Base-by-base conservation (phyloP, 2,113 vertebrate species). In the Prunella fulvescens region DNA sequence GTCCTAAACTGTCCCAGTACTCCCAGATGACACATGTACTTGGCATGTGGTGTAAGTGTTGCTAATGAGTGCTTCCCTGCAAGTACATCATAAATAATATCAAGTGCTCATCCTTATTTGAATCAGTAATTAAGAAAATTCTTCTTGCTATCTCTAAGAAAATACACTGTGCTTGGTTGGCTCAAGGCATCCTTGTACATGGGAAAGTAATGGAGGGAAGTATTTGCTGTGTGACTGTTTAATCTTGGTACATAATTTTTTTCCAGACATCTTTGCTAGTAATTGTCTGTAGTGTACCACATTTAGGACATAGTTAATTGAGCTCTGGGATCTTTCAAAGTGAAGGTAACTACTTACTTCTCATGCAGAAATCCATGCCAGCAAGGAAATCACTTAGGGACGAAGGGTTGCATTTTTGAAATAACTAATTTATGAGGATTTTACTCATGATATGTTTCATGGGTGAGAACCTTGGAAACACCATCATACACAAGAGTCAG, bases 401-500 rank as follows among this genome's bases (percentile, higher is more conserved):
- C 28, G 51, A 74, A 91, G 53, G 23, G 12, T 44, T 58, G 26
- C 22, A 10, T 61, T 91, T 81, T 40, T 60, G 7, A 83, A 76
- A 31, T 51, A 26, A 47, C 23, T 69, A 0, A 39, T 58, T 82
- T 50, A 24, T 54, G 53, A 78, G 12, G 9, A 19, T 42, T 69
- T 57, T 60, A 11, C 13, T 40, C 5, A 3, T 7, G 6, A 19
- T 53, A 10, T 0, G 0, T 79, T 91, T 87, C 39, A 7, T 47
- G 33, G 42, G 12, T 42, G 50, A 66, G 39, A 71, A n/a, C 45
- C 39, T 14, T 53, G 40, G 48, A 66, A 86, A 28, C 35, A 31
- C 19, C 10, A 0, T 40, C 33, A 35, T 44, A 42, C 1, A 0
- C n/a, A 37, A 28, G 15, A 82, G 50, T 60, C 37, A 39, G 0